These are phyloP conservation scores for Blastomussa wellsi DNA, from an alignment of 92 coral and sea anemone species.

Conservation along the genomic window DNA sequence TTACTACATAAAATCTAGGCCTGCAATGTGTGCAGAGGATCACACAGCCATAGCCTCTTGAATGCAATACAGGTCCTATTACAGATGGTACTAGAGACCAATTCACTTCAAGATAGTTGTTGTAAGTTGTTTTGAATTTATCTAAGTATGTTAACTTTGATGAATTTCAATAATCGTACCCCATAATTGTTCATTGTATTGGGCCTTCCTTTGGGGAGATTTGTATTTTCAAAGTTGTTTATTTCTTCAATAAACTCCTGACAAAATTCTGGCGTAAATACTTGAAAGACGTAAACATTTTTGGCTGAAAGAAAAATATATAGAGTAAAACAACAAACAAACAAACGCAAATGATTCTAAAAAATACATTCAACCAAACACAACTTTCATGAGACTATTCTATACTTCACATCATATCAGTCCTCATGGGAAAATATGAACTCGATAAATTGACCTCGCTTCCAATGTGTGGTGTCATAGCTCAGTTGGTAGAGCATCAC, in stretches of 20 bases:
- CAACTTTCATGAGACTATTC: neutral
- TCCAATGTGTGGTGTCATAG: no score
- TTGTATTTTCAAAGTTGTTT: slow-evolving; percentile 73
- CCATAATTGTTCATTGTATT: slow-evolving; percentile 98
- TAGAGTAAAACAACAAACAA: neutral
- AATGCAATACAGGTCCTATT: neutral
- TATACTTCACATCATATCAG: no score
- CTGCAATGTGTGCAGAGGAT: no score
- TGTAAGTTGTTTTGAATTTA: no score
- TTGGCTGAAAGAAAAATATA: slow-evolving; percentile 53
- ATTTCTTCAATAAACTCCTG: slow-evolving; percentile 75
- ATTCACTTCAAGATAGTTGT: no score
- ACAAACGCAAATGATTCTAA: neutral
- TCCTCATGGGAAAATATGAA: no score
- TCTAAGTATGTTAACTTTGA: no score
- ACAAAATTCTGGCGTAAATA: slow-evolving; percentile 82
- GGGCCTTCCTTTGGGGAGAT: slow-evolving; percentile 90
- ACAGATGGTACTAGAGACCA: no score
- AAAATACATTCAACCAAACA: neutral
- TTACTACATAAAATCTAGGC: no score
- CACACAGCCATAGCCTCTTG: no score
- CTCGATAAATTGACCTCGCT: no score
- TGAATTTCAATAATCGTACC: slow-evolving; percentile 43
- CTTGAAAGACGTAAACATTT: slow-evolving; percentile 72
- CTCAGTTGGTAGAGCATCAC: no score